Percentiles rank a stretch among this genome's conserved stretches.
phyloP scores from a whole-genome alignment of 2,113 vertebrate species.

The Microcebus lehilahytsara region DNA sequence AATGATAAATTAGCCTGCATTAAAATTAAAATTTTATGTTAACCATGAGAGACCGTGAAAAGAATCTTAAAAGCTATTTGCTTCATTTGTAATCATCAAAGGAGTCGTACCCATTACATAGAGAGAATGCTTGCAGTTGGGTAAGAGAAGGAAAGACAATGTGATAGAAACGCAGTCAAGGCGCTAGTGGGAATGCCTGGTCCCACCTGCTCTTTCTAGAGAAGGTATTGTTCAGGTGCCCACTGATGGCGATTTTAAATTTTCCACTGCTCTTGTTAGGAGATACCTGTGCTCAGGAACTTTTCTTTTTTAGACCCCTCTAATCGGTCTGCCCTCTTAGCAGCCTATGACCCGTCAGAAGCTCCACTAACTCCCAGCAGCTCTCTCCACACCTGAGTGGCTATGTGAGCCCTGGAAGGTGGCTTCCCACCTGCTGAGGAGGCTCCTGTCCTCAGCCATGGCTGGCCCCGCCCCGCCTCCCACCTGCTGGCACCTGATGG shows the following conservation, averaged over 20 bases:
- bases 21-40: neutral
- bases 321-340: neutral
- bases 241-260: neutral
- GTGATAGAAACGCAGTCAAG: neutral
- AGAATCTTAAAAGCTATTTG: neutral
- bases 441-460: neutral
- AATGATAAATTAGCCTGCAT: neutral
- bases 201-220: neutral
- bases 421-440: neutral
- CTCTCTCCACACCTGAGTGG: neutral
- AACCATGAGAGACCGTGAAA: neutral
- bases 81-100: neutral
- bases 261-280: neutral
- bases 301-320: neutral
- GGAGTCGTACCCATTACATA: fast-evolving
- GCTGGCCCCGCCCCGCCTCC: no score
- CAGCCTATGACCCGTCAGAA: neutral
- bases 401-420: neutral
- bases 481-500: neutral
- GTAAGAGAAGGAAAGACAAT: neutral
- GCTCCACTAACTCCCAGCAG: neutral
- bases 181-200: fast-evolving
- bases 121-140: neutral
- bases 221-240: fast-evolving
- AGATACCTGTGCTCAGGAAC: neutral